These are phyloP conservation scores for Crossoptilon crossoptilon DNA, from an alignment of 2,797 vertebrate species.

Conservation along the genomic window DNA sequence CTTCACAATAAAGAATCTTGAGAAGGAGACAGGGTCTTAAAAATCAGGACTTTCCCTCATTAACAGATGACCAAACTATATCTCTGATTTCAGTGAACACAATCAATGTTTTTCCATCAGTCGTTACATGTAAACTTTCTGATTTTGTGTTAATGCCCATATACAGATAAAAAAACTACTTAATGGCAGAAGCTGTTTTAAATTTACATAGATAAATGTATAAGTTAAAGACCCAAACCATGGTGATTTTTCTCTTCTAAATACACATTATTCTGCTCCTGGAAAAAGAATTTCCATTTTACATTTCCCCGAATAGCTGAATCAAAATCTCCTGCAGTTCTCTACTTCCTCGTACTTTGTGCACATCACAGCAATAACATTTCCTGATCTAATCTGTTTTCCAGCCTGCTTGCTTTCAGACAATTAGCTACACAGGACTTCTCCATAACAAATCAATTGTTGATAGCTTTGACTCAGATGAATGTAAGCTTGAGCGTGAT, in stretches of 20 bases:
- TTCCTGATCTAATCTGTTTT: slow-evolving; percentile 37
- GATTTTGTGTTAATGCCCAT: background rate
- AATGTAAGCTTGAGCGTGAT: background rate
- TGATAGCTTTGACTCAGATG: slow-evolving; percentile 6
- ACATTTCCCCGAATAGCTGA: background rate
- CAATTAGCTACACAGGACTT: slow-evolving; percentile 34
- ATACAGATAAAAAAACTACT: background rate
- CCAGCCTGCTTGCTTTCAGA: slow-evolving; percentile 14
- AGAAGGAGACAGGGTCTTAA: background rate
- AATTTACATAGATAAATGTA: background rate
- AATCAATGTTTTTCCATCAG: background rate
- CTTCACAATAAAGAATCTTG: background rate
- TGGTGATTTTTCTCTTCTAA: background rate
- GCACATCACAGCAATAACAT: background rate
- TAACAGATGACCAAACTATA: background rate
- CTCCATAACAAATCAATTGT: background rate
- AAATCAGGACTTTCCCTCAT: background rate
- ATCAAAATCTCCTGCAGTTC: background rate
- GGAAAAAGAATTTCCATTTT: background rate
- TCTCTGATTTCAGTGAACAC: background rate
- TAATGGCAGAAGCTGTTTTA: background rate
- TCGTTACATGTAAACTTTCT: background rate
- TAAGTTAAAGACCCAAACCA: background rate
- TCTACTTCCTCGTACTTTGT: background rate
- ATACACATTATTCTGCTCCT: background rate